Conservation (phyloP, 2,113 vertebrate genomes). For the Scomber colias region DNA sequence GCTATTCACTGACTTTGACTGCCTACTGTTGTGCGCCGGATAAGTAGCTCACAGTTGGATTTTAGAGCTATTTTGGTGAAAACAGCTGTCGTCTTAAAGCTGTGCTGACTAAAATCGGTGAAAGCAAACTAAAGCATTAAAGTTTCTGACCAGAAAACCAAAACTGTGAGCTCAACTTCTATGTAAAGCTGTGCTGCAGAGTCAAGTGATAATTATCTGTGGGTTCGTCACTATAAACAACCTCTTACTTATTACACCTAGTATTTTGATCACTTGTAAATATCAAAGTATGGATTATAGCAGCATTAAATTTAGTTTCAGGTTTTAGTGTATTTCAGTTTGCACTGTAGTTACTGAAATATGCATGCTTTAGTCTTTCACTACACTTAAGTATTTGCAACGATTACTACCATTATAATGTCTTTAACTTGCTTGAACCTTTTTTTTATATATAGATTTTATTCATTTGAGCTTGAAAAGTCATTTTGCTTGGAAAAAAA, state of each 20-base stretch:
- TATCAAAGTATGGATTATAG: background rate
- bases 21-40: too few relatives aligned
- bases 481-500: slow-evolving; percentile 48
- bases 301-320: slow-evolving; percentile 2
- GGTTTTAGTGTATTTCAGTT: slow-evolving; percentile 11
- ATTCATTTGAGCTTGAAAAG: slow-evolving; percentile 55
- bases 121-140: background rate
- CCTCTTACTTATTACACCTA: background rate
- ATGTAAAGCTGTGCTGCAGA: background rate
- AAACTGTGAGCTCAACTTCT: background rate
- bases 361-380: background rate
- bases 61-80: background rate
- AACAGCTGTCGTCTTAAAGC: background rate
- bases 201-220: background rate
- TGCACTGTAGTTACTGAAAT: background rate
- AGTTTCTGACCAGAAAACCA: background rate
- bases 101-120: background rate
- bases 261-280: background rate
- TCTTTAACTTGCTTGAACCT: slow-evolving; percentile 10
- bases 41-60: background rate
- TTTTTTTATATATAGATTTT: slow-evolving; percentile 54
- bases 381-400: slow-evolving; percentile 1
- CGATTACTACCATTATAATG: background rate
- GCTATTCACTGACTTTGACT: too few relatives aligned
- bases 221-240: background rate